These are phyloP conservation scores for Pseudolycoriella hygida DNA, from an alignment of 2,888 invertebrate species.

Conservation along the genomic window DNA sequence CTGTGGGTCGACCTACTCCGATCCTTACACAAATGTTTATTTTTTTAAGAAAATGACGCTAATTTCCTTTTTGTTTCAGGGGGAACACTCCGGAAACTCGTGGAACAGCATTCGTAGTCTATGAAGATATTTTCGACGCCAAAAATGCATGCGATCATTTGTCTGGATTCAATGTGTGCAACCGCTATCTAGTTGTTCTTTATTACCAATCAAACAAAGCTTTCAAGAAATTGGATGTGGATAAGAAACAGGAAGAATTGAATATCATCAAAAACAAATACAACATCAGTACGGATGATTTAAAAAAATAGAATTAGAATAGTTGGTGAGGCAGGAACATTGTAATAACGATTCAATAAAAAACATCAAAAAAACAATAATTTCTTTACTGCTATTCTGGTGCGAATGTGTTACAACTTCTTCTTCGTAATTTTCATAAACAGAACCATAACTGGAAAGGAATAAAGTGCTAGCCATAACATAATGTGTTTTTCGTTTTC, in stretches of 20 bases:
- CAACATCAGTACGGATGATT: slow-evolving; percentile 47
- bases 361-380: too few relatives aligned
- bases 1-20: too few relatives aligned
- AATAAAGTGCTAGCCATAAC: slow-evolving; percentile 8
- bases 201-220: slow-evolving; percentile 96
- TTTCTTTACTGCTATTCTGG: too few relatives aligned
- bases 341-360: too few relatives aligned
- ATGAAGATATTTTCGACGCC: slow-evolving; percentile 99
- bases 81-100: slow-evolving; percentile 96
- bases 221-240: slow-evolving; percentile 86
- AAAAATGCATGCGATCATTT: slow-evolving; percentile 99
- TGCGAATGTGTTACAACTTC: slow-evolving; percentile 20
- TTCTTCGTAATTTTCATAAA: slow-evolving; percentile 87
- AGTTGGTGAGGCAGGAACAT: too few relatives aligned
- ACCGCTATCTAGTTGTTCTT: slow-evolving; percentile 93
- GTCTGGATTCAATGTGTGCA: slow-evolving; percentile 97
- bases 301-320: slow-evolving; percentile 29
- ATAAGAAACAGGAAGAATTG: slow-evolving; percentile 90
- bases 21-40: too few relatives aligned
- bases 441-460: slow-evolving; percentile 60
- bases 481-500: slow-evolving; percentile 5
- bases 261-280: slow-evolving; percentile 92
- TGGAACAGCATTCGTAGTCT: slow-evolving; percentile 98
- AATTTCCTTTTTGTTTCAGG: slow-evolving; percentile 27
- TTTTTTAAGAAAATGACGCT: too few relatives aligned